A percentile compares a stretch with the other conserved stretches of the same genome.
These are phyloP conservation scores for Urosaurus nigricauda DNA, from an alignment of 2,797 vertebrate species.

Conservation along the genomic window DNA sequence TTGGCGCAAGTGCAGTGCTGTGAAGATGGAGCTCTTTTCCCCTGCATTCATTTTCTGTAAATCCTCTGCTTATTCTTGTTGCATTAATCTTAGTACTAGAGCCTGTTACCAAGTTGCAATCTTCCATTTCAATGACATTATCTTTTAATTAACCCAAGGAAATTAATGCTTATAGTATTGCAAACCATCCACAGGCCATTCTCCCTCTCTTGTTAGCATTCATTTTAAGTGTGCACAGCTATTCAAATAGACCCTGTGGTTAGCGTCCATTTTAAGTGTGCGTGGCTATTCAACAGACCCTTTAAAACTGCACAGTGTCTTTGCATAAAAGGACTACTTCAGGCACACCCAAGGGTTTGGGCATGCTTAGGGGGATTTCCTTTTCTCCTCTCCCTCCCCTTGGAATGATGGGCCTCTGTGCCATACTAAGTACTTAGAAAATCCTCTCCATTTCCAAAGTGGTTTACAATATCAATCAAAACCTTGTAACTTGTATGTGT, in stretches of 20 bases:
- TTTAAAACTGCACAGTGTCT: constrained; percentile 64
- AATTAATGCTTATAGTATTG: constrained; percentile 73
- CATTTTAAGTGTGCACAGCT: constrained; percentile 53
- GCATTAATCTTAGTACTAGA: constrained; percentile 68
- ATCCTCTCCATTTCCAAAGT: background rate
- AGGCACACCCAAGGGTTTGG: background rate
- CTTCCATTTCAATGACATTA: constrained; percentile 71
- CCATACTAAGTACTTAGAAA: background rate
- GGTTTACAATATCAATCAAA: background rate
- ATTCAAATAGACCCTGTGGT: constrained; percentile 54
- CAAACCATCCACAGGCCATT: constrained; percentile 59
- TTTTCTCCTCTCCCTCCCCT: background rate
- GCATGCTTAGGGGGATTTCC: background rate
- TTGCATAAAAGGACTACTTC: constrained; percentile 19
- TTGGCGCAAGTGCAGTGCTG: background rate
- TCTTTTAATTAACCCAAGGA: constrained; percentile 81
- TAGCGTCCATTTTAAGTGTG: constrained; percentile 53
- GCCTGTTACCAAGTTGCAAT: constrained; percentile 67
- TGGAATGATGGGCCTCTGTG: background rate
- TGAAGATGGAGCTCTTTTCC: constrained; percentile 3
- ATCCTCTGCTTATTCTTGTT: constrained; percentile 69
- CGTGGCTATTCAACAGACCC: constrained; percentile 55
- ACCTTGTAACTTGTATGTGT: background rate
- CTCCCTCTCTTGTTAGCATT: constrained; percentile 34
- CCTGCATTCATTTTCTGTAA: constrained; percentile 68